phyloP scores from a whole-genome alignment of 1,140 invertebrate genomes.

The Bombus superbus region DNA sequence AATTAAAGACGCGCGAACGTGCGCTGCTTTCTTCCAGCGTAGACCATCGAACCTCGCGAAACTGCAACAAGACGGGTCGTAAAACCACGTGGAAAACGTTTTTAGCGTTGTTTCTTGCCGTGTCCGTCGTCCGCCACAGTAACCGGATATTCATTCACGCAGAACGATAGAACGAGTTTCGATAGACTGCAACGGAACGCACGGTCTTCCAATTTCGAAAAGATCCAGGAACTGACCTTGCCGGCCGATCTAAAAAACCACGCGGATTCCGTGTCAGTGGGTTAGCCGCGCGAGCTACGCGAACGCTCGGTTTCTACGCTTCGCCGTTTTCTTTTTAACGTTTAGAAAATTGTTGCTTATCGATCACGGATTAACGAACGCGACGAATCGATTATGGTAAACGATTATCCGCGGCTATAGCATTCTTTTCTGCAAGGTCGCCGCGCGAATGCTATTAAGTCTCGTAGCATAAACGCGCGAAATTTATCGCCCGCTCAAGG shows the following conservation, averaged over 20 bases:
- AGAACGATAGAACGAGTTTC: not conserved
- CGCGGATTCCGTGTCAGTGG: slow-evolving; percentile 49
- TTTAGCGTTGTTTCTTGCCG: not conserved
- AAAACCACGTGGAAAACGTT: not conserved
- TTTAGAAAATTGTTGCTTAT: not conserved
- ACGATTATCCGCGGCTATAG: not conserved
- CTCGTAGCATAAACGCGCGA: not conserved
- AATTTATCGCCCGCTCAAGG: not conserved
- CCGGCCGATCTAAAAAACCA: not conserved
- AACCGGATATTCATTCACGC: not conserved
- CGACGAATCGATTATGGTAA: not conserved
- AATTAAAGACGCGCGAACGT: slow-evolving; percentile 15
- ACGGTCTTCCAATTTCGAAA: slow-evolving; percentile 2
- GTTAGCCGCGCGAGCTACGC: slow-evolving; percentile 35
- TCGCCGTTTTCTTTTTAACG: not conserved
- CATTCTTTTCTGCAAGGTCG: not conserved
- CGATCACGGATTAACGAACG: slow-evolving; percentile 1
- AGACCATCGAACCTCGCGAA: not conserved
- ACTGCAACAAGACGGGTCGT: not conserved
- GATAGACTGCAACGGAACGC: not conserved
- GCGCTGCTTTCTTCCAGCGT: not conserved
- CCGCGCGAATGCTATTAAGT: not conserved
- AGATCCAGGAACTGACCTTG: slow-evolving; percentile 30
- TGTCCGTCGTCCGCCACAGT: not conserved
- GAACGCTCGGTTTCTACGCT: not conserved